Percentiles rank a stretch among this genome's conserved stretches.
Evolutionary conservation across 1,140 invertebrate species (phyloP).

Genomic region (Halesus radiatus): DNA sequence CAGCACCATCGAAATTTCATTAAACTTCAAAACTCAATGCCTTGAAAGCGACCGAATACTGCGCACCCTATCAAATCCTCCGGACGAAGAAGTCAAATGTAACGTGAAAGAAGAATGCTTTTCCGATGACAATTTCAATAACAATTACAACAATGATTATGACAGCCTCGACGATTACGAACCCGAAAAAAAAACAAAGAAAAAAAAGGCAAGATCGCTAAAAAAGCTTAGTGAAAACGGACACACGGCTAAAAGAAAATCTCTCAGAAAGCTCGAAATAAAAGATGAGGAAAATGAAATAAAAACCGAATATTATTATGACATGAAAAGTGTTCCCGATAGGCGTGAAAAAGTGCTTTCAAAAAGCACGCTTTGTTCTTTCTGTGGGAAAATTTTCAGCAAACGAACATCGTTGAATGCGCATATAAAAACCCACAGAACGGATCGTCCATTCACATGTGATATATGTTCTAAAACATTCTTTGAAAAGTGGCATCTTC

Average conservation of each 20-base stretch:
- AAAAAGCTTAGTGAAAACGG: conserved; percentile 28
- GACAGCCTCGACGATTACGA: conserved; percentile 33
- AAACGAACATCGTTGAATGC: conserved; percentile 53
- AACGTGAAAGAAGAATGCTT: conserved; percentile 35
- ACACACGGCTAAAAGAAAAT: conserved; percentile 10
- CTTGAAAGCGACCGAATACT: conserved; percentile 39
- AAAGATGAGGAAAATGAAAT: not conserved
- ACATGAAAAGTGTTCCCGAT: not conserved
- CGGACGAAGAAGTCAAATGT: not conserved
- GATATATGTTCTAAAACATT: conserved; percentile 80
- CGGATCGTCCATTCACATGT: conserved; percentile 73
- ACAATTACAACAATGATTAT: conserved; percentile 21
- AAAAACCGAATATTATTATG: conserved; percentile 13
- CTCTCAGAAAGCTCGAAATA: conserved; percentile 1
- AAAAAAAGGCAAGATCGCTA: conserved; percentile 17
- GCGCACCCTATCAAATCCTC: not conserved
- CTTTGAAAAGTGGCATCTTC: conserved; percentile 82
- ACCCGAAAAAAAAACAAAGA: conserved; percentile 6
- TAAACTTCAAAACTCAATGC: conserved; percentile 35
- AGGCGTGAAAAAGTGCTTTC: conserved; percentile 6
- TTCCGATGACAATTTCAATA: conserved; percentile 29
- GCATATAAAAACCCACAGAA: conserved; percentile 63
- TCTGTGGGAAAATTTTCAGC: conserved; percentile 29
- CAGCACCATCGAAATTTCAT: conserved; percentile 28
- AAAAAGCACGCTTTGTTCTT: conserved; percentile 30